These are phyloP conservation scores for Calephelis perditalis DNA, from an alignment of 2,888 invertebrate genomes.

Conservation along the genomic window DNA sequence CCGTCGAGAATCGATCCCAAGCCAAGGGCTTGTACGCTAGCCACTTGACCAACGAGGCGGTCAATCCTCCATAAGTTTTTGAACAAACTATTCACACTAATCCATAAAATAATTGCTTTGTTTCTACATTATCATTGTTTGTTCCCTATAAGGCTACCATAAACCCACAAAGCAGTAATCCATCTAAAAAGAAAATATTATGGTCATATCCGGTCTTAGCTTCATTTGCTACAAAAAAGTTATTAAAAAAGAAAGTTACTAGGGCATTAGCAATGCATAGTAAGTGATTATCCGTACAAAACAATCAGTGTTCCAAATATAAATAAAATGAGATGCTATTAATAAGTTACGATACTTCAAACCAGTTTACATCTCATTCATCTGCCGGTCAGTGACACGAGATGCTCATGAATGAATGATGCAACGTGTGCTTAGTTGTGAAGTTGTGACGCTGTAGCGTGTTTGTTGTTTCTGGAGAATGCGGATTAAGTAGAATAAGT, in stretches of 20 bases:
- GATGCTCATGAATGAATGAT: conserved; percentile 39
- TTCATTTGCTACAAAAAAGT: too few species aligned
- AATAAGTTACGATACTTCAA: conserved; percentile 10
- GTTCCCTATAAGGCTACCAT: too few species aligned
- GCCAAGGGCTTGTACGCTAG: too few species aligned
- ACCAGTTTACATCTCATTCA: conserved; percentile 29
- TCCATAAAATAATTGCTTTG: too few species aligned
- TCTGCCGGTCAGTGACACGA: conserved; percentile 33
- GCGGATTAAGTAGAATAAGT: neutral
- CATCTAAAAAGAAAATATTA: too few species aligned
- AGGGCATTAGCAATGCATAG: neutral
- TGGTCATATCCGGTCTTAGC: too few species aligned
- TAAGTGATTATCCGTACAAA: neutral
- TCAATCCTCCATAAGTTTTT: too few species aligned
- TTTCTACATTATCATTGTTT: too few species aligned
- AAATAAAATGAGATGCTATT: neutral
- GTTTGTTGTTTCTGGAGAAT: neutral
- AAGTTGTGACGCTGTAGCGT: conserved; percentile 8
- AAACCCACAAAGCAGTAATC: too few species aligned
- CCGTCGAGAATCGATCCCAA: too few species aligned
- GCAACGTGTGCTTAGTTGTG: conserved; percentile 15
- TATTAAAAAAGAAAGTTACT: conserved; percentile 1
- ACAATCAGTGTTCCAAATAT: conserved; percentile 1
- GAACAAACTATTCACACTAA: too few species aligned
- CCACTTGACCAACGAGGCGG: too few species aligned